Base-by-base conservation (phyloP, 2,888 invertebrate genomes). In the Heliconius aoede region DNA sequence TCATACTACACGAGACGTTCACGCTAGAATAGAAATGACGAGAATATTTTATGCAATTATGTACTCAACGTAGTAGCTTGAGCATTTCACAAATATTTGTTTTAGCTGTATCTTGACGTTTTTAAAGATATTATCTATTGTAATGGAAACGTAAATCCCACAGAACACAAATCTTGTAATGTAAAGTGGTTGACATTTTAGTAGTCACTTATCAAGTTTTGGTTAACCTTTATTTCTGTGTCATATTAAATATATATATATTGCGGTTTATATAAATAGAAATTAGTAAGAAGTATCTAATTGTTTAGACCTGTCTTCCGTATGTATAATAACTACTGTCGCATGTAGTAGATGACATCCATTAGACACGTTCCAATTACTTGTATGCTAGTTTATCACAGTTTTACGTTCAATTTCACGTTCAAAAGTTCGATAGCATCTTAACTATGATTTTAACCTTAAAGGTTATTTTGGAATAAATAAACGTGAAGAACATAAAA, bases 81-180 rank as follows among this genome's bases (percentile, higher is more conserved):
- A 69, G 51, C 68, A 32, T 46, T 73, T 73, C 62, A 73, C 69
- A 77, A 77, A 73, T 77, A 77, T 77, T 77, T 77, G 61, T 68
- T 18, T 18, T 46, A 7, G 30, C 28, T 77, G n/a, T 72, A 28
- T 72, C 60, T 60, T 62, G 72, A 73, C 55, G 73, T 64, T 69
- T 69, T 18, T 69, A 69, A 76, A 46, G 40, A 69, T 76, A 28
- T 64, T 73, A 77, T 73, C 73, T 73, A 28, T 61, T 51, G 61
- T 46, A 73, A 61, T 36, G 51, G 62, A 69, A 73, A 68, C 68
- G 62, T 69, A 61, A 68, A 46, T 55, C 69, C 11, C 55, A 32
- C 36, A 24, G 65, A 40, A n/a, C 21, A 61, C 30, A 32, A 55
- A 55, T 55, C n/a, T 69, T 30, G 24, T 15, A 36, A 24, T 15